Evolutionary conservation across 1,140 invertebrate genomes (phyloP), one percentile per base, ranked within the genome.

Genomic region (Calephelis virginiensis): DNA sequence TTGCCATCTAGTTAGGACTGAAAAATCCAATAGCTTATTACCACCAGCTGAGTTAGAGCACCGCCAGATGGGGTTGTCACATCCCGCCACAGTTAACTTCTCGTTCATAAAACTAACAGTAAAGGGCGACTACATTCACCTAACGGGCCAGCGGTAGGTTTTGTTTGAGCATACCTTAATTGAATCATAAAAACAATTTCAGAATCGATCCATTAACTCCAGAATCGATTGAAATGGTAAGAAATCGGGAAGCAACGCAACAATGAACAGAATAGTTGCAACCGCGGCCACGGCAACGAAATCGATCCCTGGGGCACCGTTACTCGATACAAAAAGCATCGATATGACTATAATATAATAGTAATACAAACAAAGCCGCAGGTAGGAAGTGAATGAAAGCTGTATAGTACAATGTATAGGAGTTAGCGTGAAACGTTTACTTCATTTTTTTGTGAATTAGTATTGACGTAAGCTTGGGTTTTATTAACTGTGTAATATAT

Each of bases 291-390:
- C 69, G 70, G 73, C 66, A 38, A 37, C 69, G 66, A 71, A 75
- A 74, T 73, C 72, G 71, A 61, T 50, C 71, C 74, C 66, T 53
- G 17, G 62, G 74, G 71, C 73, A 70, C 72, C 77, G 77, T 70
- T 74, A 77, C 56, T 68, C 72, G 72, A 73, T 74, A 72, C 78
- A 77, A 83, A 81, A 80, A 80, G 70, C 75, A 71, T 72, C 70
- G 78, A 77, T 78, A 80, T 72, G 72, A 71, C 75, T 65, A 63
- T 66, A 70, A 65, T 50, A 69, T 75, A 80, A 82, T 82, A 73
- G 75, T 74, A 77, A 81, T 81, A 71, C 75, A 82, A 81, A 80
- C 78, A 80, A 81, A 80, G 74, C 79, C 77, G 76, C 76, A 71
- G 75, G 76, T 79, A 81, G 71, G 68, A 75, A 75, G 71, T 70